phyloP scores from a whole-genome alignment of 2,888 invertebrate species.

The Tholera decimalis region DNA sequence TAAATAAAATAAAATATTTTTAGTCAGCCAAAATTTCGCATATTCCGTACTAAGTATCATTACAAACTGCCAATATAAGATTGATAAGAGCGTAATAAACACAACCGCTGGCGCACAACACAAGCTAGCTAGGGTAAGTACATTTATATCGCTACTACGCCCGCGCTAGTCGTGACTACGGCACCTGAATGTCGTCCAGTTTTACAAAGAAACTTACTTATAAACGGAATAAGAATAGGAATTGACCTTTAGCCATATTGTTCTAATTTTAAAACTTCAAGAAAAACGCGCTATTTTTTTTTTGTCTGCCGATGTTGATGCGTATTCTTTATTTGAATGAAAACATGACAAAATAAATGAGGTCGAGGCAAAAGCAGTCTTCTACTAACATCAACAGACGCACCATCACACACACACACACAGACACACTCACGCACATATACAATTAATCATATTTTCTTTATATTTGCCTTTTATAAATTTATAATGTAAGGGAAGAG shows the following conservation, averaged over 20 bases:
- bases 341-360: too few relatives aligned
- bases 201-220: constrained; percentile 39
- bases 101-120: constrained; percentile 8
- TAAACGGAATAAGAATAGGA: constrained; percentile 8
- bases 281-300: too few relatives aligned
- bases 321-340: too few relatives aligned
- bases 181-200: constrained; percentile 56
- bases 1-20: too few relatives aligned
- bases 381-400: too few relatives aligned
- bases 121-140: not conserved
- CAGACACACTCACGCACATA: too few relatives aligned
- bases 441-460: too few relatives aligned
- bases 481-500: too few relatives aligned
- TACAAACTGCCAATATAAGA: not conserved
- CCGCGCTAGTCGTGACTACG: constrained; percentile 43
- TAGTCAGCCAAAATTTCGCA: not conserved
- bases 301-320: not conserved
- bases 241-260: constrained; percentile 45
- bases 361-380: too few relatives aligned
- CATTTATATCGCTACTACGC: constrained; percentile 28
- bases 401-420: too few relatives aligned
- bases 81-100: constrained; percentile 32
- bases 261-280: not conserved
- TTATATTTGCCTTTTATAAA: too few relatives aligned
- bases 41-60: not conserved